These are phyloP conservation scores for Diceros bicornis DNA, from an alignment of 2,797 vertebrate genomes.

Conservation along the genomic window DNA sequence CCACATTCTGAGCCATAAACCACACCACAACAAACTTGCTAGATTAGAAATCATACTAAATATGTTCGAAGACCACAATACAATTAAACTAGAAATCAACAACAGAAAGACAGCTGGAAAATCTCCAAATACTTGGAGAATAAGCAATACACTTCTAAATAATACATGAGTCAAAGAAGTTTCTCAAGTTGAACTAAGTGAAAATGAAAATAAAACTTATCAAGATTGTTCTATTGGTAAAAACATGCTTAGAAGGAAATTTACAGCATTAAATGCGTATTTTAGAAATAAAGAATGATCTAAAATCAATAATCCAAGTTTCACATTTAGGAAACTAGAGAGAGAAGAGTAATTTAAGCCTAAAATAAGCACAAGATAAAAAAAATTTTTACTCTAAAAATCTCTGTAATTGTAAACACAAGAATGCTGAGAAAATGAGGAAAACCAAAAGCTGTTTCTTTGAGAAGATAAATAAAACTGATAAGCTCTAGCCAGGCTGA, in stretches of 20 bases:
- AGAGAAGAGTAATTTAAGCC: background rate
- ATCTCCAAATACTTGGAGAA: background rate
- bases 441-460: background rate
- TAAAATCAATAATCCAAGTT: background rate
- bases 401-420: background rate
- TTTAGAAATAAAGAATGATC: background rate
- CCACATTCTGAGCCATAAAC: background rate
- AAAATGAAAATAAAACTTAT: constrained; percentile 30
- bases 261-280: background rate
- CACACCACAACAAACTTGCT: background rate
- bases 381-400: background rate
- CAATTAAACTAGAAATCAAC: background rate
- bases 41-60: background rate
- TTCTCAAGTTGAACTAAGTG: background rate
- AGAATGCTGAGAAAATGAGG: background rate
- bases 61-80: background rate
- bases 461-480: background rate
- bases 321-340: background rate
- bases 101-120: background rate
- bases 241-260: background rate
- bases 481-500: background rate
- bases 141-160: background rate
- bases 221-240: background rate
- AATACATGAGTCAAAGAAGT: background rate
- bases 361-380: background rate